Conservation (phyloP, 2,888 invertebrate genomes). For the Drosophila subsilvestris region DNA sequence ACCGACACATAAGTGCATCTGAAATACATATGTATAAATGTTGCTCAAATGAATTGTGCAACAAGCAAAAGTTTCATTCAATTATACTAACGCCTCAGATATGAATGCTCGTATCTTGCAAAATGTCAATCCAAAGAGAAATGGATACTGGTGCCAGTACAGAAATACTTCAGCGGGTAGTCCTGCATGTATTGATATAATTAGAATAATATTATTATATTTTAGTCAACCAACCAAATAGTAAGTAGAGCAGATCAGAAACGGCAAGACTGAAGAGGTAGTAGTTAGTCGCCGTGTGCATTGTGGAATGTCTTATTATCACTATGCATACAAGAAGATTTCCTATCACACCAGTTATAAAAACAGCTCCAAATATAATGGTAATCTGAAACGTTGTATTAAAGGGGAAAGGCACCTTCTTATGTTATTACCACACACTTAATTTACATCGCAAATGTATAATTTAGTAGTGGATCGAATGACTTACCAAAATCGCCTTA, state of each 20-base stretch:
- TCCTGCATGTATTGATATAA: constrained; percentile 85
- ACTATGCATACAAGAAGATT: constrained; percentile 94
- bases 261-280: constrained; percentile 95
- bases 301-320: constrained; percentile 90
- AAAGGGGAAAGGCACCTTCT: no score
- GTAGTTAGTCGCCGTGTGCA: constrained; percentile 96
- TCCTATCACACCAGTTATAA: constrained; percentile 92
- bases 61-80: background rate
- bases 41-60: background rate
- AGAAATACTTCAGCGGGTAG: constrained; percentile 93
- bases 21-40: constrained; percentile 39
- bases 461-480: background rate
- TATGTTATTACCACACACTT: background rate
- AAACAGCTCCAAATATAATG: constrained; percentile 89
- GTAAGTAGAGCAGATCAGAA: constrained; percentile 91
- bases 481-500: constrained; percentile 85
- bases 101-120: constrained; percentile 93
- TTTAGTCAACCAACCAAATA: constrained; percentile 89
- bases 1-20: constrained; percentile 96
- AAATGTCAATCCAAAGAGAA: constrained; percentile 90
- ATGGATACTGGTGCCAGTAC: constrained; percentile 95
- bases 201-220: no score
- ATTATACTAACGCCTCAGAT: constrained; percentile 93
- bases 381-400: constrained; percentile 84
- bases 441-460: background rate